phyloP scores from a whole-genome alignment of 2,113 vertebrate species.

The Picathartes gymnocephalus region DNA sequence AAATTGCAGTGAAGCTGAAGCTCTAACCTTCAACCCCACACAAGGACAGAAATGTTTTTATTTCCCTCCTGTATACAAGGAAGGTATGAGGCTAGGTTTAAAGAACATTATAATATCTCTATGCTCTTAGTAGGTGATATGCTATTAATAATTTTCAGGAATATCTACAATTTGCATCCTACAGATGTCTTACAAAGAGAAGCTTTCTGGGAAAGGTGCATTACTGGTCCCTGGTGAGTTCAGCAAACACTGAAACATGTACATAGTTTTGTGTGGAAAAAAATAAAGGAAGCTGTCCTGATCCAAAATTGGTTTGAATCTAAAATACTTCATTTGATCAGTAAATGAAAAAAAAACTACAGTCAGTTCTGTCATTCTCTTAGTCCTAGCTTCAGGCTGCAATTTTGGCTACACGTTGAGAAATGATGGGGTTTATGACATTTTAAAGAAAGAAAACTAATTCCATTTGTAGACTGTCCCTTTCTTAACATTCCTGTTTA shows the following conservation, averaged over 20 bases:
- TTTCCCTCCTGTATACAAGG: background rate
- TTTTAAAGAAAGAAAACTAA: background rate
- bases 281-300: background rate
- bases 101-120: background rate
- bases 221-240: background rate
- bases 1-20: background rate
- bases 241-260: background rate
- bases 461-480: background rate
- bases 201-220: background rate
- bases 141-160: background rate
- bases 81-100: background rate
- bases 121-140: background rate
- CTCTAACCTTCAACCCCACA: background rate
- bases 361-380: background rate
- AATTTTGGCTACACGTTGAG: background rate
- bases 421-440: background rate
- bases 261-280: background rate
- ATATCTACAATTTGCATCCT: background rate
- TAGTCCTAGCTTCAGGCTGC: background rate
- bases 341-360: background rate
- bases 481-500: conserved; percentile 16
- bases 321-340: conserved; percentile 16
- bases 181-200: background rate
- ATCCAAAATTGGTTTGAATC: background rate
- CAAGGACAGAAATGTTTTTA: background rate